Percentiles rank a stretch among this genome's conserved stretches.
Evolutionary conservation across 2,113 vertebrate species (phyloP).

Genomic region (Paralichthys olivaceus): DNA sequence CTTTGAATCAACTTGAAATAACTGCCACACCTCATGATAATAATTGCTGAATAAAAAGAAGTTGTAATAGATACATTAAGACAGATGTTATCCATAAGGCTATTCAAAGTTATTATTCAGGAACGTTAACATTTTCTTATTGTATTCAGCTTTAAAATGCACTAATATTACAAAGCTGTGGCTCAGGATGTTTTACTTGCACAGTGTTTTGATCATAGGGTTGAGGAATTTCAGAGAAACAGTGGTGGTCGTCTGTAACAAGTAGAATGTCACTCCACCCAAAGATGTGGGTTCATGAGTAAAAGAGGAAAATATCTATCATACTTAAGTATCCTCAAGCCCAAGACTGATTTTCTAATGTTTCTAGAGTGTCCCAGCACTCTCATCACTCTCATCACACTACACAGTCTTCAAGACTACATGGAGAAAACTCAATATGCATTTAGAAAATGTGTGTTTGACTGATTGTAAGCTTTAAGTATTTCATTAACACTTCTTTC

Average conservation of each 20-base stretch:
- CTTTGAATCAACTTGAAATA: constrained; percentile 30
- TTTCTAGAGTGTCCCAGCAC: background rate
- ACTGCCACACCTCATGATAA: background rate
- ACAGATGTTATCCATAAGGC: too few species aligned
- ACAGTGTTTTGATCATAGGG: too few species aligned
- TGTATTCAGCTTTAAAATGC: background rate
- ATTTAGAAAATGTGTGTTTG: background rate
- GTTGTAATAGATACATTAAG: too few species aligned
- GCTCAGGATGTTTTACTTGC: background rate
- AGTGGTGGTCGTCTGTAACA: too few species aligned
- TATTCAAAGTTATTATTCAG: too few species aligned
- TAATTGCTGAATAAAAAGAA: too few species aligned
- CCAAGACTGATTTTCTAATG: too few species aligned
- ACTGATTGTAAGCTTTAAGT: too few species aligned
- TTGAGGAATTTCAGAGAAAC: too few species aligned
- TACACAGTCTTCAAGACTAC: too few species aligned
- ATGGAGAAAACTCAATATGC: background rate
- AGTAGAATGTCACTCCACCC: too few species aligned
- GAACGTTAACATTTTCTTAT: background rate
- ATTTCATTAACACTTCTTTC: too few species aligned
- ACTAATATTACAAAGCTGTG: background rate
- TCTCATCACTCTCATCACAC: background rate
- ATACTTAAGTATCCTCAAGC: background rate
- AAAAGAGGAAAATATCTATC: background rate
- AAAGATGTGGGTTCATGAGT: background rate